These are phyloP conservation scores for Globia sparganii DNA, from an alignment of 2,888 invertebrate genomes.

Conservation along the genomic window DNA sequence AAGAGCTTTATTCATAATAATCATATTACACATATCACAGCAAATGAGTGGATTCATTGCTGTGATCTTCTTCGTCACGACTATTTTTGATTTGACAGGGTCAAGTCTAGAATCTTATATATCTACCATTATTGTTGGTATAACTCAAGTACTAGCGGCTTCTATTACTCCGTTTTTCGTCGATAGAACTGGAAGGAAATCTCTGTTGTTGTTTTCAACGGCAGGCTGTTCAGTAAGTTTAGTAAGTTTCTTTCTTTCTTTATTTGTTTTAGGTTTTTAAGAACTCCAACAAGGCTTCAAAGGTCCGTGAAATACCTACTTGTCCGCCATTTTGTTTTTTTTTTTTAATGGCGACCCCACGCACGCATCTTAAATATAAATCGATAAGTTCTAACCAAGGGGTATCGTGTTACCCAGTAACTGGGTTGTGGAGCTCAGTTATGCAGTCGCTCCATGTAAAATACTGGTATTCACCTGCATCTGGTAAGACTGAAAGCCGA, in stretches of 20 bases:
- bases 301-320: no score
- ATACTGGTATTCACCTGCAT: background rate
- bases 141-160: slow-evolving; percentile 69
- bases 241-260: slow-evolving; percentile 63
- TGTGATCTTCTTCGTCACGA: slow-evolving; percentile 68
- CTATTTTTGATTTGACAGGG: slow-evolving; percentile 72
- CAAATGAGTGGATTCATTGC: slow-evolving; percentile 72
- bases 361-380: no score
- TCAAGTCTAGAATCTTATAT: slow-evolving; percentile 69
- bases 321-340: no score
- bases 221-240: slow-evolving; percentile 70
- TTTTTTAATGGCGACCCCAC: no score
- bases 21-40: slow-evolving; percentile 68
- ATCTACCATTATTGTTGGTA: slow-evolving; percentile 73
- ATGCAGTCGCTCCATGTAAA: background rate
- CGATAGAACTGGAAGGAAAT: slow-evolving; percentile 71
- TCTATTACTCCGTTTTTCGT: slow-evolving; percentile 70
- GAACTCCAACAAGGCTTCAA: no score
- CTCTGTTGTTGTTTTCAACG: slow-evolving; percentile 69
- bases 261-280: background rate
- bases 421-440: background rate
- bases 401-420: background rate
- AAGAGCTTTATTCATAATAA: slow-evolving; percentile 70
- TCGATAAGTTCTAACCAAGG: background rate
- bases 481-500: background rate